Evolutionary conservation across 2,888 invertebrate genomes (phyloP), one percentile per base, ranked within the genome.

Genomic region (Zaprionus lineosus): DNA sequence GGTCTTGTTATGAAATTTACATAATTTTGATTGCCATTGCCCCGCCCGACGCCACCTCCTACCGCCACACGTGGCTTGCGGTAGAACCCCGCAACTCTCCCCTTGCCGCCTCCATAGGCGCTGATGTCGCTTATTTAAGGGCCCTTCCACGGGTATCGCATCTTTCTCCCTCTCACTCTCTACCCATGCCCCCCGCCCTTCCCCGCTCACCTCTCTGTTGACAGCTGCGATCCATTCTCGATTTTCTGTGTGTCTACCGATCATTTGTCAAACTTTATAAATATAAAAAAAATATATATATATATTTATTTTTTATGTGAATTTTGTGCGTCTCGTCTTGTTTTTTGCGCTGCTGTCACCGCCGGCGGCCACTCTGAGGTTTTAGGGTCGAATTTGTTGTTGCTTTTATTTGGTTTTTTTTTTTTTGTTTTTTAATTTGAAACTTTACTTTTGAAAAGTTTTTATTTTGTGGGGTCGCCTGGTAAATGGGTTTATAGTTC

Each of bases 1-100:
- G 68, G 21, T 36, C 73, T 69, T 61, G 73, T 69, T 73, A 69
- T 68, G 62, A 72, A 69, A 74, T 74, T 70, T 58, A 70, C 71
- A 70, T 71, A 70, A 64, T 69, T 69, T 68, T 55, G 47, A 36
- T 51, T 37, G 41, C 15, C 16, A n/a, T n/a, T n/a, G n/a, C n/a
- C n/a, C n/a, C n/a, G n/a, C n/a, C n/a, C n/a, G n/a, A n/a, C n/a
- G n/a, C n/a, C n/a, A n/a, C n/a, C n/a, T n/a, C n/a, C n/a, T n/a
- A n/a, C n/a, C n/a, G n/a, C n/a, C n/a, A n/a, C n/a, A n/a, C n/a
- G n/a, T n/a, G n/a, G n/a, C n/a, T n/a, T n/a, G n/a, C n/a, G n/a
- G n/a, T n/a, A n/a, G n/a, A n/a, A n/a, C n/a, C n/a, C n/a, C n/a
- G n/a, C n/a, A n/a, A n/a, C n/a, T n/a, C n/a, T n/a, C n/a, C n/a